phyloP scores from a whole-genome alignment of 1,140 invertebrate genomes.

The Pseudobourletiella spinata region DNA sequence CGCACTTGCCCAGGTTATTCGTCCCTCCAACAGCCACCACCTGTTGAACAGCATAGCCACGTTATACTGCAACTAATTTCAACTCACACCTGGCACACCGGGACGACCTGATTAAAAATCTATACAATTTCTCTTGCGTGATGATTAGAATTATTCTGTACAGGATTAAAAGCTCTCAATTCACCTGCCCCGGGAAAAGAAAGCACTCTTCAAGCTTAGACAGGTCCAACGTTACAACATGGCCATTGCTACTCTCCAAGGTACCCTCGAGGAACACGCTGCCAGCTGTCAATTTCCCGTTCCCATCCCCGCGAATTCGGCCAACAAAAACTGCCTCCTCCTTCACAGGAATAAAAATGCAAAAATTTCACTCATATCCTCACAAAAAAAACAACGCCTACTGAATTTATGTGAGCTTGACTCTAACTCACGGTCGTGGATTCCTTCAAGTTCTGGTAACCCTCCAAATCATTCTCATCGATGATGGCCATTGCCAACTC shows the following conservation, averaged over 20 bases:
- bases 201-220: constrained; percentile 55
- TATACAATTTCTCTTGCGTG: too few relatives aligned
- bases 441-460: constrained; percentile 9
- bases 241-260: constrained; percentile 37
- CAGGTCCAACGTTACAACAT: constrained; percentile 50
- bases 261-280: constrained; percentile 55
- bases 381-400: too few relatives aligned
- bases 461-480: constrained; percentile 3
- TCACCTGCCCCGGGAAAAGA: constrained; percentile 68
- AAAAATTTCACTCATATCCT: too few relatives aligned
- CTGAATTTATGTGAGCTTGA: too few relatives aligned
- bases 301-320: constrained; percentile 58
- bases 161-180: too few relatives aligned
- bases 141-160: too few relatives aligned
- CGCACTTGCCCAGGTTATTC: constrained; percentile 56
- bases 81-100: too few relatives aligned
- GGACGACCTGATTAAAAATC: too few relatives aligned
- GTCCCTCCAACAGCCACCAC: constrained; percentile 62
- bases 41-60: constrained; percentile 36
- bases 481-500: not conserved
- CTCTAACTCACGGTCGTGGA: constrained; percentile 17
- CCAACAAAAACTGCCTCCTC: constrained; percentile 44
- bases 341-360: not conserved
- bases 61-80: too few relatives aligned
- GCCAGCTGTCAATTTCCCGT: constrained; percentile 57